phyloP scores from a whole-genome alignment of 2,113 vertebrate genomes.

The Corydoras maculifer region DNA sequence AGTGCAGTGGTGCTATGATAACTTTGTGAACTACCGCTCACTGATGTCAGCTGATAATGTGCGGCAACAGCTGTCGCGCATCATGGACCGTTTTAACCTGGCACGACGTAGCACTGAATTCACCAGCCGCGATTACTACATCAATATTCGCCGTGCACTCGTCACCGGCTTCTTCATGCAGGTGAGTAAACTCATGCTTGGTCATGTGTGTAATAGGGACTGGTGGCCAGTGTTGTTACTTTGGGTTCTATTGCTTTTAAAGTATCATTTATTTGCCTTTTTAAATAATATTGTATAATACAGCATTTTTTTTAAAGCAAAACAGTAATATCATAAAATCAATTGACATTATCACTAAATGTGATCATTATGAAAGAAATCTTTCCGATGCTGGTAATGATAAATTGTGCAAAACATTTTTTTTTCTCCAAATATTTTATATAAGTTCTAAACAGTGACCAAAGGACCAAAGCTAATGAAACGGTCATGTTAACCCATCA shows the following conservation, averaged over 20 bases:
- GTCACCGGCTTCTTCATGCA: slow-evolving; percentile 99
- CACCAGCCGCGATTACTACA: slow-evolving; percentile 98
- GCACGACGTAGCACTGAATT: slow-evolving; percentile 97
- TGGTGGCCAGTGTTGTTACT: not conserved
- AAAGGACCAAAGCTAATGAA: too few species aligned
- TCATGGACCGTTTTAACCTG: slow-evolving; percentile 99
- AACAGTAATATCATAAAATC: not conserved
- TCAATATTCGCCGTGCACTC: slow-evolving; percentile 96
- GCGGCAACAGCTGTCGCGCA: slow-evolving; percentile 96
- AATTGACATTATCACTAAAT: too few species aligned
- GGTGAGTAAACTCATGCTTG: slow-evolving; percentile 56
- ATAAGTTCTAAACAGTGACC: too few species aligned
- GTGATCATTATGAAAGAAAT: too few species aligned
- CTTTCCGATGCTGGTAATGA: too few species aligned
- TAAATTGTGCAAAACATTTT: too few species aligned
- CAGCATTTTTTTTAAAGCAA: not conserved
- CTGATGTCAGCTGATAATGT: slow-evolving; percentile 99
- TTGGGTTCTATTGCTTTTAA: not conserved
- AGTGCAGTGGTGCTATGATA: slow-evolving; percentile 99
- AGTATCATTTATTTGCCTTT: not conserved
- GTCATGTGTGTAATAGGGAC: not conserved
- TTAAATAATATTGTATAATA: not conserved
- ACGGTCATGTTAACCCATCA: too few species aligned
- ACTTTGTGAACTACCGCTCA: slow-evolving; percentile 99
- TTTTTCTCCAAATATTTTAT: too few species aligned